A percentile compares a stretch with the other conserved stretches of the same genome.
Evolutionary conservation across 2,113 vertebrate species (phyloP).

Genomic region (Galemys pyrenaicus): DNA sequence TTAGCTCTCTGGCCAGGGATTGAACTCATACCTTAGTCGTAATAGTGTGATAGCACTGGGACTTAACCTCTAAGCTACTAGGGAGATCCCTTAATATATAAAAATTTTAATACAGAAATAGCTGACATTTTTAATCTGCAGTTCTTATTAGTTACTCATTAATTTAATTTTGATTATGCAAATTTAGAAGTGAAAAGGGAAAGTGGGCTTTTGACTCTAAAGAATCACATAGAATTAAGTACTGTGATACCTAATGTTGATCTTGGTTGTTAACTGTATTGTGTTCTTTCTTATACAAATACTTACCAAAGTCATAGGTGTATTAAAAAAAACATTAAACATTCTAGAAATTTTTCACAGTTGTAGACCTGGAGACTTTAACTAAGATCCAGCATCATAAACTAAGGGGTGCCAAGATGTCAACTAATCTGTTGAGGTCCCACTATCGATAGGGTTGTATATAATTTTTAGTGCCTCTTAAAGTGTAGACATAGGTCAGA

Average conservation of each 20-base stretch:
- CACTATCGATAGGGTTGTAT: background rate
- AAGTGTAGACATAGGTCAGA: background rate
- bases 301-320: background rate
- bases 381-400: background rate
- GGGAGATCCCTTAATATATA: too few species aligned
- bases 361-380: background rate
- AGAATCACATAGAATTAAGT: background rate
- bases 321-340: background rate
- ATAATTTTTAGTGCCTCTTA: background rate
- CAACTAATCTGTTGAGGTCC: background rate
- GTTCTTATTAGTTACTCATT: background rate
- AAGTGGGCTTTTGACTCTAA: background rate
- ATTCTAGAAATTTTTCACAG: background rate
- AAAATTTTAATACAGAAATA: too few species aligned
- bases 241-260: background rate
- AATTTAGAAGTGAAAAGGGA: background rate
- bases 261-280: background rate
- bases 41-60: too few species aligned
- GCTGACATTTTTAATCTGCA: background rate
- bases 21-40: too few species aligned
- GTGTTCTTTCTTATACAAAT: background rate
- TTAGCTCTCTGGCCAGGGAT: too few species aligned
- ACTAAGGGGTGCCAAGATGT: background rate
- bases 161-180: background rate
- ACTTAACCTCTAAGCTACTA: too few species aligned